Evolutionary conservation across 2,797 vertebrate genomes (phyloP).

Genomic region (Cirrhinus mrigala): DNA sequence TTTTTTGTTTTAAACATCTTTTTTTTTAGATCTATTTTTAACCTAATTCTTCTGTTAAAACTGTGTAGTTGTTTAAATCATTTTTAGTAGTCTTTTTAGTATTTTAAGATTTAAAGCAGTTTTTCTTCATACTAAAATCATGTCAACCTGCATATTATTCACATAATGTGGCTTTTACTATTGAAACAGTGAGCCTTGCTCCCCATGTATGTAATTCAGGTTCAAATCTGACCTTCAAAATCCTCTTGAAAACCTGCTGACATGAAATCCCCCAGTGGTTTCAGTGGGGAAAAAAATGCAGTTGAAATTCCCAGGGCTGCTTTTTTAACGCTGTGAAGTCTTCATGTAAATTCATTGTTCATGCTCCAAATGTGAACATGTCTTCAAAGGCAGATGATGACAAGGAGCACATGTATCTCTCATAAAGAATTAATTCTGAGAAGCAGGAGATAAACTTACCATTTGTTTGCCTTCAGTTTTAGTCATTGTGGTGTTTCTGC

Average conservation of each 20-base stretch:
- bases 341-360: conserved; percentile 13
- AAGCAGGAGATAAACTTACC: conserved; percentile 74
- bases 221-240: conserved; percentile 18
- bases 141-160: neutral
- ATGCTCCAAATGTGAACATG: conserved; percentile 38
- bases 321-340: conserved; percentile 54
- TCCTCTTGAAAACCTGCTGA: neutral
- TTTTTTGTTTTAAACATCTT: too few species aligned
- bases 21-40: neutral
- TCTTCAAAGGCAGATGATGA: conserved; percentile 69
- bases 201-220: neutral
- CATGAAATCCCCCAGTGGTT: conserved; percentile 38
- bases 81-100: neutral
- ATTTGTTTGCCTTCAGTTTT: conserved; percentile 76
- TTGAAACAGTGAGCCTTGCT: neutral
- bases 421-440: conserved; percentile 72
- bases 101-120: neutral
- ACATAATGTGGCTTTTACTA: neutral
- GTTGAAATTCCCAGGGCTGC: conserved; percentile 57
- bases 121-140: neutral
- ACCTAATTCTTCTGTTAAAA: neutral
- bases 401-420: conserved; percentile 64
- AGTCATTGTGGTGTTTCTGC: conserved; percentile 64
- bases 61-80: neutral
- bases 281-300: conserved; percentile 32